Conservation (phyloP, 2,113 vertebrate genomes). For the Pseudorasbora parva region DNA sequence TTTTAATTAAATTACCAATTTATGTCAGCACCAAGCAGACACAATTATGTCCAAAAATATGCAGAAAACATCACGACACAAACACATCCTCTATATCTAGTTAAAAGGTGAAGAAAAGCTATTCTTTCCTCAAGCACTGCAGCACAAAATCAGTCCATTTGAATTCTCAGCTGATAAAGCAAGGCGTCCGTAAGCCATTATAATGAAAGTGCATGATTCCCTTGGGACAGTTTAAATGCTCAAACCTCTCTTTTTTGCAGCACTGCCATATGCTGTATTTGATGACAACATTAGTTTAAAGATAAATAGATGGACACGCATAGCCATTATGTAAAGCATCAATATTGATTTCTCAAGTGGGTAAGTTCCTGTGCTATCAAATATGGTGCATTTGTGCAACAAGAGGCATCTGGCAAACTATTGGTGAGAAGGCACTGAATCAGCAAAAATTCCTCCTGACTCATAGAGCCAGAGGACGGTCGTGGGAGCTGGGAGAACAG, state of each 20-base stretch:
- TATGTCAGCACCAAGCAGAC: background rate
- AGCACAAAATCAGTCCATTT: slow-evolving; percentile 19
- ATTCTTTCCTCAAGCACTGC: slow-evolving; percentile 44
- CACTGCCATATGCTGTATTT: background rate
- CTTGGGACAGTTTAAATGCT: background rate
- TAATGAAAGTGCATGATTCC: background rate
- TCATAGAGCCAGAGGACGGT: slow-evolving; percentile 52
- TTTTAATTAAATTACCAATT: slow-evolving; percentile 55
- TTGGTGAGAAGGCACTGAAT: slow-evolving; percentile 63
- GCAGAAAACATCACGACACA: background rate
- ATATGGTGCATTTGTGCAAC: slow-evolving; percentile 25
- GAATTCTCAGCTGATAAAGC: background rate
- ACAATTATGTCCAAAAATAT: slow-evolving; percentile 2
- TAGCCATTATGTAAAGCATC: background rate
- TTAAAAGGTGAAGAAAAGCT: background rate
- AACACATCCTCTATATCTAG: background rate
- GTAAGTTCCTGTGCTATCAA: slow-evolving; percentile 7
- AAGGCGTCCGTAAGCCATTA: background rate
- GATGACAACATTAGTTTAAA: slow-evolving; percentile 5
- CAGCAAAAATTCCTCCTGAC: slow-evolving; percentile 67
- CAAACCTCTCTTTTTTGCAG: background rate
- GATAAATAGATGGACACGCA: background rate
- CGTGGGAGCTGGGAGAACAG: slow-evolving; percentile 27
- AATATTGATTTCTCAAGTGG: slow-evolving; percentile 22
- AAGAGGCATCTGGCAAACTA: slow-evolving; percentile 58